These are phyloP conservation scores for Macheiramphus alcinus DNA, from an alignment of 2,113 vertebrate genomes.

Conservation along the genomic window DNA sequence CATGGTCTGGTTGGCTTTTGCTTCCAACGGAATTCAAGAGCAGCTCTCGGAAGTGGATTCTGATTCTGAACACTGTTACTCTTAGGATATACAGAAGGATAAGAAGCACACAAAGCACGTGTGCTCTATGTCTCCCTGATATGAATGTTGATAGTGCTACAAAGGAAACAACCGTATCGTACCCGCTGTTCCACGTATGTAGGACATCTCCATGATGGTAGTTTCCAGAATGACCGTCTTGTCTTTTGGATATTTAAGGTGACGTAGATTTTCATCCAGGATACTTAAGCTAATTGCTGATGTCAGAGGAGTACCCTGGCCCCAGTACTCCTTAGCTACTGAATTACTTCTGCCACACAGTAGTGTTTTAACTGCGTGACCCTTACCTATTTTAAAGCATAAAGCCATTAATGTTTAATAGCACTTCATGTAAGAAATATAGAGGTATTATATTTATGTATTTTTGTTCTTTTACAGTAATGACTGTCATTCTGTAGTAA, in stretches of 20 bases:
- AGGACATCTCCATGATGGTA: not conserved
- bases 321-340: not conserved
- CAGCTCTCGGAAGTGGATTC: not conserved
- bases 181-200: fast-evolving
- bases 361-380: not conserved
- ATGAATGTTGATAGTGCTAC: not conserved
- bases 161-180: not conserved
- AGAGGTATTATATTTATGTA: not conserved
- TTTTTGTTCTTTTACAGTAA: not conserved
- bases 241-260: not conserved
- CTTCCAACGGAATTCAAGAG: not conserved
- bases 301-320: not conserved
- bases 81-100: not conserved
- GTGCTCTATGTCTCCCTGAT: not conserved
- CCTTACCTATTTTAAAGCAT: not conserved
- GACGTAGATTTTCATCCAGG: not conserved
- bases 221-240: not conserved
- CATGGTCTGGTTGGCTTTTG: not conserved
- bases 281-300: not conserved
- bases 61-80: not conserved
- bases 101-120: not conserved
- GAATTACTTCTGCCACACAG: not conserved
- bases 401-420: not conserved
- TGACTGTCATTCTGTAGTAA: not conserved
- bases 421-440: not conserved